Evolutionary conservation across 2,888 invertebrate species (phyloP), one percentile per base, ranked within the genome.

Genomic region (Platypus cylindrus): DNA sequence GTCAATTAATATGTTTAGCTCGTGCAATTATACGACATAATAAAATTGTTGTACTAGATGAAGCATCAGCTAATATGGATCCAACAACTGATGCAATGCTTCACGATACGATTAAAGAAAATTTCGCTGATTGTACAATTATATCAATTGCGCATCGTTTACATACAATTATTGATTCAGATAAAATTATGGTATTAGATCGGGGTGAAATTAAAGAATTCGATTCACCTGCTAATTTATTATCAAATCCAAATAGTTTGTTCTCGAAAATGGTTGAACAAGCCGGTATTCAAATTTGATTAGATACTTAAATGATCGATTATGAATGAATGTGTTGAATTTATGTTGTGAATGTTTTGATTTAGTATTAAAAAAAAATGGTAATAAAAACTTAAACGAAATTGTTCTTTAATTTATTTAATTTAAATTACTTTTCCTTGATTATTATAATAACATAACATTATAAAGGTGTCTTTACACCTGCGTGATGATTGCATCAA

Each of bases 31-130:
- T 61, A 3, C 31, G 83, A 15, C 50, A 49, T 17, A 56, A 50
- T 38, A 53, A 50, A 35, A 56, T 60, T 28, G 42, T 61, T 9
- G 48, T 61, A 18, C 37, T 61, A 30, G 61, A 86, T 54, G 86
- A 86, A 64, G 84, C 85, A 29, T 85, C 85, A 1, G 82, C 84
- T 23, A 83, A 83, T 53, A 81, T 85, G n/a, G 85, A 85, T 58
- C 75, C 75, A 1, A 71, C 75, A 36, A 84, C 83, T 16, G 84
- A 85, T 51, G 70, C 68, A 1, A 56, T 84, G 14, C 83, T 87
- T 44, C 84, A 84, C 52, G 66, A 66, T 18, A 80, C 81, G 1
- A 67, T 71, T 16, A 51, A 66, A 35, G 55, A 61, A 23, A 64
- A 68, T 45, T 71, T 71, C 52, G 43, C 46, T 3, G 49, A 60